A percentile compares a stretch with the other conserved stretches of the same genome.
Conservation (phyloP, 2,113 vertebrate genomes). For the Polypterus bichir region DNA sequence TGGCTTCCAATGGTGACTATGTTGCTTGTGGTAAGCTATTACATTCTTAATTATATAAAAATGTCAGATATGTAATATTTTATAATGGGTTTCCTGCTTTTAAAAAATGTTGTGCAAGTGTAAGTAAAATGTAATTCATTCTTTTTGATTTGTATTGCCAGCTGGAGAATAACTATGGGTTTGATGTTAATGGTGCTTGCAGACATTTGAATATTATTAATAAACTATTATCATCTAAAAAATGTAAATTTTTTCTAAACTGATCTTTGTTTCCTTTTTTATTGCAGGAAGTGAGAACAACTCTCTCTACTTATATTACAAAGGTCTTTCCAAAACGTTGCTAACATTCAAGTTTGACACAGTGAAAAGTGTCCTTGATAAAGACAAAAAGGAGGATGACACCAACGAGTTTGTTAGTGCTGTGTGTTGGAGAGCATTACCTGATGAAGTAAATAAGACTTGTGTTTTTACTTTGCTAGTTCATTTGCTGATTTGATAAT, state of each 20-base stretch:
- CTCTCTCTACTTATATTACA: conserved; percentile 94
- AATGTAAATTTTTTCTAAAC: too few relatives aligned
- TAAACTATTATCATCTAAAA: too few relatives aligned
- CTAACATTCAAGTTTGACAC: conserved; percentile 97
- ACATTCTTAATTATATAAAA: too few relatives aligned
- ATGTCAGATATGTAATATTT: too few relatives aligned
- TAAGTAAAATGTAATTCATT: too few relatives aligned
- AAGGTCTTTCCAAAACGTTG: conserved; percentile 96
- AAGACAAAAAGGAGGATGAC: conserved; percentile 95
- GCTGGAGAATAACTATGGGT: too few relatives aligned
- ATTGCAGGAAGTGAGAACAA: conserved; percentile 91
- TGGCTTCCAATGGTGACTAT: conserved; percentile 94
- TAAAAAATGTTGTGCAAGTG: too few relatives aligned
- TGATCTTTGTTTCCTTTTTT: neutral
- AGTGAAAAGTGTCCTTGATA: conserved; percentile 95
- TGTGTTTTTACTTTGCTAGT: neutral
- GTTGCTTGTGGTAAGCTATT: conserved; percentile 82
- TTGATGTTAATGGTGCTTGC: too few relatives aligned
- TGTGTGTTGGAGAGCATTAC: conserved; percentile 91
- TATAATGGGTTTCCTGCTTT: neutral
- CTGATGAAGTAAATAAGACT: conserved; percentile 74
- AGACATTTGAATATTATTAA: too few relatives aligned
- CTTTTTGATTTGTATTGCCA: too few relatives aligned
- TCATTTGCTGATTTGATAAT: neutral
- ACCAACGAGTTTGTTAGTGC: conserved; percentile 98